Percentiles rank a stretch among this genome's conserved stretches.
phyloP scores from a whole-genome alignment of 2,797 vertebrate species.

The Trachurus trachurus region DNA sequence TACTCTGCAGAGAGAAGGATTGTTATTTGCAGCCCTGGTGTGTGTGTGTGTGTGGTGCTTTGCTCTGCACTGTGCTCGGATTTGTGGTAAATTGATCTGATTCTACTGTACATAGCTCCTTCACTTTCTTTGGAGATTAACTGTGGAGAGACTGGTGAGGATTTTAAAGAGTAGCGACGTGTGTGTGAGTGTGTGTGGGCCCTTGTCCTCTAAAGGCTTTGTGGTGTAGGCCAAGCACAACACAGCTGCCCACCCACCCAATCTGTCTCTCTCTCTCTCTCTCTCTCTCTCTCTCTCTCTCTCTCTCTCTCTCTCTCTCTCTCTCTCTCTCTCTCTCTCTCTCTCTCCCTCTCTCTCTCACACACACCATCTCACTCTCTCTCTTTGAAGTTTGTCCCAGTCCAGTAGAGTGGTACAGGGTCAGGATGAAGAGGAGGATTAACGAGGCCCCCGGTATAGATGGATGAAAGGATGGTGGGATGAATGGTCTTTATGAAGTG shows the following conservation, averaged over 20 bases:
- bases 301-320: slow-evolving; percentile 48
- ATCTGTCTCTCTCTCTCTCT: slow-evolving; percentile 40
- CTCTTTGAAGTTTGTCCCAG: slow-evolving; percentile 84
- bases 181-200: slow-evolving; percentile 48
- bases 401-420: slow-evolving; percentile 78
- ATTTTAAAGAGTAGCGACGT: slow-evolving; percentile 38
- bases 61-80: not conserved
- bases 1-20: no score
- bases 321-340: slow-evolving; percentile 36
- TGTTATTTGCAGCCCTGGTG: not conserved
- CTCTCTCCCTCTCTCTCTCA: not conserved
- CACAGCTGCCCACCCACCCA: slow-evolving; percentile 81
- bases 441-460: slow-evolving; percentile 80
- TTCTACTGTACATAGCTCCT: slow-evolving; percentile 37
- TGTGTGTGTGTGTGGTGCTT: not conserved
- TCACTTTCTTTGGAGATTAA: slow-evolving; percentile 62
- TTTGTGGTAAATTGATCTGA: slow-evolving; percentile 15
- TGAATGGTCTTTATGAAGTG: slow-evolving; percentile 85
- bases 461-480: slow-evolving; percentile 82
- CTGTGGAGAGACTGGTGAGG: slow-evolving; percentile 24
- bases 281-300: slow-evolving; percentile 1
- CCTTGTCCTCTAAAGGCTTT: slow-evolving; percentile 78
- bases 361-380: not conserved
- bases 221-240: slow-evolving; percentile 81
- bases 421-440: slow-evolving; percentile 82